phyloP scores from a whole-genome alignment of 2,113 vertebrate species.

The Tragulus kanchil region DNA sequence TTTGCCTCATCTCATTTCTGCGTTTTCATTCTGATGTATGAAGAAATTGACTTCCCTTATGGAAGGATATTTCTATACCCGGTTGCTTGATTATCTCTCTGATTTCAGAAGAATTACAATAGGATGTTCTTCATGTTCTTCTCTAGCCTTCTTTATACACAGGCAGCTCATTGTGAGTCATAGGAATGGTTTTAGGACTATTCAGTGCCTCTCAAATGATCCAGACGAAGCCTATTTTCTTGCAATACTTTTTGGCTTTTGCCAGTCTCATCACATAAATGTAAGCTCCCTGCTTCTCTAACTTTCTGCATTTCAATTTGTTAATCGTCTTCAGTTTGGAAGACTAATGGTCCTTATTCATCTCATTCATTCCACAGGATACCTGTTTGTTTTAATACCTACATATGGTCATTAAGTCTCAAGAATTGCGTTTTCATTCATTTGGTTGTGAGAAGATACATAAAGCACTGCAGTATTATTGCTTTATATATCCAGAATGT shows the following conservation, averaged over 20 bases:
- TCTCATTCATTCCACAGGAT: slow-evolving; percentile 42
- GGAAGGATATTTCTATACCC: slow-evolving; percentile 1
- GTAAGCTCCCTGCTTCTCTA: neutral
- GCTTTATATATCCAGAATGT: slow-evolving; percentile 48
- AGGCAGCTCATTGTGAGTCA: slow-evolving; percentile 26
- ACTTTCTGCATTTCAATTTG: slow-evolving; percentile 48
- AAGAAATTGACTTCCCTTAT: slow-evolving; percentile 35
- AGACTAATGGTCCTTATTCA: slow-evolving; percentile 51
- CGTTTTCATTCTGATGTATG: slow-evolving; percentile 27
- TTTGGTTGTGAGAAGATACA: slow-evolving; percentile 30
- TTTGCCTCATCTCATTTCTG: slow-evolving; percentile 39
- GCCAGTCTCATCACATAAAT: neutral
- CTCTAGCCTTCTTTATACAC: slow-evolving; percentile 43
- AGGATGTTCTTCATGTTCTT: slow-evolving; percentile 58
- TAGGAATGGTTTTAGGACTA: slow-evolving; percentile 32
- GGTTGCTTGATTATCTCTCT: slow-evolving; percentile 61
- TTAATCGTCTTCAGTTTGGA: slow-evolving; percentile 51
- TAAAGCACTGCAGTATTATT: slow-evolving; percentile 2
- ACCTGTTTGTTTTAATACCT: slow-evolving; percentile 72
- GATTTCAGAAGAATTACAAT: slow-evolving; percentile 55
- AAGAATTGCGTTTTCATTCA: slow-evolving; percentile 58
- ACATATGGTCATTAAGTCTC: slow-evolving; percentile 37
- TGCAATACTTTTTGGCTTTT: neutral
- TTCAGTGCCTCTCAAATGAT: slow-evolving; percentile 47
- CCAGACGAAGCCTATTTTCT: neutral